Percentiles rank a stretch among this genome's conserved stretches.
These are phyloP conservation scores for Buphagus erythrorhynchus DNA, from an alignment of 2,797 vertebrate genomes.

Conservation along the genomic window DNA sequence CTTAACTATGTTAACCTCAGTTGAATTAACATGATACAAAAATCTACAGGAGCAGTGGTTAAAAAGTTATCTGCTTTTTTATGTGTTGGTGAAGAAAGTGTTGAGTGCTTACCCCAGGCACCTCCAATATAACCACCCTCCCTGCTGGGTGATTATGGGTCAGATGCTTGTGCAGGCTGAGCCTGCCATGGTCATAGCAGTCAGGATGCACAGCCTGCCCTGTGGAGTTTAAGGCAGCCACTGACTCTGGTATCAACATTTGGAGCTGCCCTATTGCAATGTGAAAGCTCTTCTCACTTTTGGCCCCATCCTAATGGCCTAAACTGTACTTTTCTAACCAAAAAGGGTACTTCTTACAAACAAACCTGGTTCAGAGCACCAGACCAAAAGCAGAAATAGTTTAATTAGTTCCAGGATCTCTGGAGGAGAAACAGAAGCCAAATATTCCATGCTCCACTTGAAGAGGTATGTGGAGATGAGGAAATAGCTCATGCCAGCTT, in stretches of 20 bases:
- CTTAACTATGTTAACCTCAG: background rate
- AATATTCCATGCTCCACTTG: background rate
- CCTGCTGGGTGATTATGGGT: background rate
- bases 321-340: background rate
- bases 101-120: background rate
- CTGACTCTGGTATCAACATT: background rate
- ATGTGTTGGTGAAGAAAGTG: background rate
- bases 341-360: background rate
- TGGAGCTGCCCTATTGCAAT: background rate
- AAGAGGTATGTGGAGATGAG: background rate
- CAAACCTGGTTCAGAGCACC: background rate
- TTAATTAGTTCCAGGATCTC: background rate
- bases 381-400: background rate
- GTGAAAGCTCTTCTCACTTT: background rate
- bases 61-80: background rate
- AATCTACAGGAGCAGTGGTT: background rate
- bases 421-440: background rate
- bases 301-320: rapidly evolving
- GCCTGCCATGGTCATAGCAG: background rate
- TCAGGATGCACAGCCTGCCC: background rate
- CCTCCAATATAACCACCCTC: rapidly evolving
- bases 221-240: background rate
- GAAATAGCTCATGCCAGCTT: background rate
- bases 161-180: background rate
- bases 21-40: background rate